Conservation (phyloP, 1,140 invertebrate species). For the Popillia japonica region DNA sequence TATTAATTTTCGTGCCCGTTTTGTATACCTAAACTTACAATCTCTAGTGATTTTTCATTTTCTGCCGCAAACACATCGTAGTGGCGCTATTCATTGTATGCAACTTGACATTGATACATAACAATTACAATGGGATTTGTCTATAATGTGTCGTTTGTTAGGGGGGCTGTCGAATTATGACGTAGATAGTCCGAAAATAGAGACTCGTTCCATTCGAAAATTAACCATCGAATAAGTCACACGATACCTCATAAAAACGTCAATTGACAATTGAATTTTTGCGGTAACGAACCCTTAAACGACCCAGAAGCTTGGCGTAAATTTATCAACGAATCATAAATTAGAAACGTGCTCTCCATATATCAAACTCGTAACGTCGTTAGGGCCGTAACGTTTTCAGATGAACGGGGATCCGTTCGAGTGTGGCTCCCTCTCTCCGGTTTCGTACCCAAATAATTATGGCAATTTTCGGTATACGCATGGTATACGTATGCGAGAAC, state of each 20-base stretch:
- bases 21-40: no score
- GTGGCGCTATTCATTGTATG: no score
- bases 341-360: conserved; percentile 33
- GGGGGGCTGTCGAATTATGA: background rate
- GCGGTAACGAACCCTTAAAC: conserved; percentile 32
- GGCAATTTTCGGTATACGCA: conserved; percentile 3
- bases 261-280: conserved; percentile 34
- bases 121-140: background rate
- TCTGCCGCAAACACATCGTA: no score
- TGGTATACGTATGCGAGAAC: background rate
- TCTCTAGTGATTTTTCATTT: no score
- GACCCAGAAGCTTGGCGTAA: conserved; percentile 8
- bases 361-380: conserved; percentile 27
- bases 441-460: conserved; percentile 32
- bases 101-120: background rate
- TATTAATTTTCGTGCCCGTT: no score
- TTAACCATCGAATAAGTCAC: background rate
- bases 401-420: conserved; percentile 27
- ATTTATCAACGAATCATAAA: conserved; percentile 30
- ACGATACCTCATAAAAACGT: conserved; percentile 24
- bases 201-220: background rate
- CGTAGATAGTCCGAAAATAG: background rate
- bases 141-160: background rate
- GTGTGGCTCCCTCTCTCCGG: conserved; percentile 26
- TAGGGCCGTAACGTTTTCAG: conserved; percentile 32